Conservation (phyloP, 2,113 vertebrate species). For the Strigops habroptila region DNA sequence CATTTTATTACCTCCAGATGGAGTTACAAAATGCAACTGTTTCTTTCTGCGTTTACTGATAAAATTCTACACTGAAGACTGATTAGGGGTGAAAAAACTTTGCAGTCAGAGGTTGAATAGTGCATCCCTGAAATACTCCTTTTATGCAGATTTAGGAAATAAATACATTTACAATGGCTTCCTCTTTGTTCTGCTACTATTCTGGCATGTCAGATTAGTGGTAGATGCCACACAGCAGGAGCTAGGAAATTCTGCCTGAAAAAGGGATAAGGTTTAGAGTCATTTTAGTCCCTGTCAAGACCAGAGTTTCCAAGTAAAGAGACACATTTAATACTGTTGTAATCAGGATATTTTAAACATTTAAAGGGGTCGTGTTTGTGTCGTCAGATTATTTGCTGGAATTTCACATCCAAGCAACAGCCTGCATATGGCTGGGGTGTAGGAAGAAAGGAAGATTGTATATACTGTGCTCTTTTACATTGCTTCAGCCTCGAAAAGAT, state of each 20-base stretch:
- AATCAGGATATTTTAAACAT: slow-evolving; percentile 67
- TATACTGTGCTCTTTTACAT: background rate
- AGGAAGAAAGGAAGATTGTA: background rate
- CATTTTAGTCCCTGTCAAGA: slow-evolving; percentile 65
- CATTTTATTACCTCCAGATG: background rate
- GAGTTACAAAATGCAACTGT: background rate
- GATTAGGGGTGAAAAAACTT: slow-evolving; percentile 50
- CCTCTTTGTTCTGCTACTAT: slow-evolving; percentile 62
- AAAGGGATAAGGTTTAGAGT: slow-evolving; percentile 59
- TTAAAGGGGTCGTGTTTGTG: slow-evolving; percentile 45
- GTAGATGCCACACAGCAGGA: slow-evolving; percentile 64
- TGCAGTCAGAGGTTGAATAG: slow-evolving; percentile 51
- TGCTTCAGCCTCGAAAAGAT: background rate
- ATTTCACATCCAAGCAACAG: slow-evolving; percentile 3
- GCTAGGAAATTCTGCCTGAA: slow-evolving; percentile 51
- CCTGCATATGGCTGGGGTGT: background rate
- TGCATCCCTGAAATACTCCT: slow-evolving; percentile 44
- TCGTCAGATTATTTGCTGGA: slow-evolving; percentile 60
- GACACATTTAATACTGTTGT: slow-evolving; percentile 64
- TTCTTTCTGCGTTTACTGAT: slow-evolving; percentile 46
- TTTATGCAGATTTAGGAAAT: slow-evolving; percentile 70
- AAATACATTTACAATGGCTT: slow-evolving; percentile 63
- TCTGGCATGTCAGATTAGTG: slow-evolving; percentile 65
- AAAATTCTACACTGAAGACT: slow-evolving; percentile 42
- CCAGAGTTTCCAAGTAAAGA: slow-evolving; percentile 56